Percentiles rank a stretch among this genome's conserved stretches.
These are phyloP conservation scores for Neodontobutis hainanensis DNA, from an alignment of 2,113 vertebrate species.

Conservation along the genomic window DNA sequence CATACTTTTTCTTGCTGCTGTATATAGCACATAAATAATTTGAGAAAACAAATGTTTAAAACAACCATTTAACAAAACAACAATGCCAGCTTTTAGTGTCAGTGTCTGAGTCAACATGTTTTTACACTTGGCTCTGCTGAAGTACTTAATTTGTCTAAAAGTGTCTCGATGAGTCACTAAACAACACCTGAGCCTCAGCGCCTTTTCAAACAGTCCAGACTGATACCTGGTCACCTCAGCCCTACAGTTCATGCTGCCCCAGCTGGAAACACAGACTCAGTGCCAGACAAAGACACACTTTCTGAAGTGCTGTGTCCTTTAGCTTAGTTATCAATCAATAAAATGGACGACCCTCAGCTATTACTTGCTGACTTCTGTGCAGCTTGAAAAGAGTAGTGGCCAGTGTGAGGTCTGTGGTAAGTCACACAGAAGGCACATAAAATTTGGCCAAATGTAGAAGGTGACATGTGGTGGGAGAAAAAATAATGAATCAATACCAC, in stretches of 20 bases:
- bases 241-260: neutral
- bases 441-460: neutral
- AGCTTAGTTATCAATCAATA: slow-evolving; percentile 21
- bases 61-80: no score
- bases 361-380: neutral
- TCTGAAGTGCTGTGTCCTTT: slow-evolving; percentile 6
- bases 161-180: neutral
- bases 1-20: no score
- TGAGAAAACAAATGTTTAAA: no score
- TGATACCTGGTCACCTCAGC: slow-evolving; percentile 16
- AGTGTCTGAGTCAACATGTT: neutral
- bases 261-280: slow-evolving; percentile 13
- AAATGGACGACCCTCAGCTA: slow-evolving; percentile 14
- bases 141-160: neutral
- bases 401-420: slow-evolving; percentile 2
- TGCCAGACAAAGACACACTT: neutral
- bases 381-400: slow-evolving; percentile 4
- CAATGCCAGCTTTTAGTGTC: no score
- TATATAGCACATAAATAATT: no score
- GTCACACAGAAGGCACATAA: neutral
- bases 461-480: neutral
- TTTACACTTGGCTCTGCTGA: neutral
- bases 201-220: neutral
- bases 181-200: slow-evolving; percentile 14
- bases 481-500: neutral